Evolutionary conservation across 2,113 vertebrate species (phyloP).

Genomic region (Brevimyrus niger): DNA sequence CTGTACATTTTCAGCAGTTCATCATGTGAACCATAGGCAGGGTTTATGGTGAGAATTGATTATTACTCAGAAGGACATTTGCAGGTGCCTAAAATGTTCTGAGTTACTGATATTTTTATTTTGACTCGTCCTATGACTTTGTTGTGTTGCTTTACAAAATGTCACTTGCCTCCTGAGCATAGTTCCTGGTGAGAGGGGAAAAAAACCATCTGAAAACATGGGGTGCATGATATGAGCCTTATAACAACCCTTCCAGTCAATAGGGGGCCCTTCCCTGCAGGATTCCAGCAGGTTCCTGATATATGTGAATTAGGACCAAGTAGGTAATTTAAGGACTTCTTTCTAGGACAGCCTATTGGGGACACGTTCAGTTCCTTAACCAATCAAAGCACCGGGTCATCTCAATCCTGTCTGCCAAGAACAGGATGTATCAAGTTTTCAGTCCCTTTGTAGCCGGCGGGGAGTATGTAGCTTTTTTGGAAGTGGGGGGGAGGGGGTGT

Average conservation of each 20-base stretch:
- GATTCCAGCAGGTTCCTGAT: neutral
- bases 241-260: neutral
- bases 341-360: neutral
- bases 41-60: neutral
- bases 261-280: neutral
- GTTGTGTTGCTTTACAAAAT: neutral
- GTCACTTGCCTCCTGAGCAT: neutral
- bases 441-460: neutral
- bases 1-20: neutral
- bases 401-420: neutral
- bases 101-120: neutral
- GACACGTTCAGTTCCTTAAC: neutral
- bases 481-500: neutral
- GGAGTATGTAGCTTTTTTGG: neutral
- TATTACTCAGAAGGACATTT: neutral
- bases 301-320: neutral
- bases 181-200: neutral
- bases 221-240: neutral
- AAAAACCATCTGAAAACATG: neutral
- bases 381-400: neutral
- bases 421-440: neutral
- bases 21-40: too few relatives aligned
- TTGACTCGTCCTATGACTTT: neutral
- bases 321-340: neutral
- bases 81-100: neutral